phyloP scores from a whole-genome alignment of 2,888 invertebrate species.

The Eurytoma californica region DNA sequence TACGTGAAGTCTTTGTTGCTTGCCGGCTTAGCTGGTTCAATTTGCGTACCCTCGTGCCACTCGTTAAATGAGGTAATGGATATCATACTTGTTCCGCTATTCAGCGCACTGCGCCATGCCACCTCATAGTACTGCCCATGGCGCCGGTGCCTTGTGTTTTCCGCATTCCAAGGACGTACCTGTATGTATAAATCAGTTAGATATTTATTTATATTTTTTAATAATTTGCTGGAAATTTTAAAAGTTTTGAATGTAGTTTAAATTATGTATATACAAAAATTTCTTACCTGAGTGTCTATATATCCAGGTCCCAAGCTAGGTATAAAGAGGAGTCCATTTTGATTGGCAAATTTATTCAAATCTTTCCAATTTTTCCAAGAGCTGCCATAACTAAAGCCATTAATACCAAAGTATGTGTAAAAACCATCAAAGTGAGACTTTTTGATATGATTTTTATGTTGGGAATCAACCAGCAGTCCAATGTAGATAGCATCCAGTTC shows the following conservation, averaged over 20 bases:
- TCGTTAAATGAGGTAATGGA: constrained; percentile 85
- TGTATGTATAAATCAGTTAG: constrained; percentile 38
- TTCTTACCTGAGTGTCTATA: constrained; percentile 78
- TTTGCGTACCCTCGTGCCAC: constrained; percentile 86
- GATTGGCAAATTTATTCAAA: constrained; percentile 77
- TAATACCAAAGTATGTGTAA: constrained; percentile 82
- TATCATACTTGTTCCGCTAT: constrained; percentile 77
- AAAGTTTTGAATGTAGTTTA: background rate
- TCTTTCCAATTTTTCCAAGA: constrained; percentile 80
- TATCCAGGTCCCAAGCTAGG: constrained; percentile 85
- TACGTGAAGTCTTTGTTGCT: constrained; percentile 74
- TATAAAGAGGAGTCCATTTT: constrained; percentile 80
- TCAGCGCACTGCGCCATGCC: constrained; percentile 80
- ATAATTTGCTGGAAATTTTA: background rate
- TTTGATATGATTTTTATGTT: constrained; percentile 77
- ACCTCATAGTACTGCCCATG: constrained; percentile 81
- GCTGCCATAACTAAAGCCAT: constrained; percentile 81
- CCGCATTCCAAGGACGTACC: constrained; percentile 79
- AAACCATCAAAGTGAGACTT: constrained; percentile 79
- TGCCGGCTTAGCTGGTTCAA: constrained; percentile 80
- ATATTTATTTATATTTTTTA: background rate
- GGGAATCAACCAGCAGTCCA: constrained; percentile 78
- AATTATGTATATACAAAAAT: background rate
- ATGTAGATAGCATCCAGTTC: constrained; percentile 79
- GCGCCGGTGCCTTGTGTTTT: constrained; percentile 76